Percentiles rank a stretch among this genome's conserved stretches.
These are phyloP conservation scores for Sphenodon punctatus DNA, from an alignment of 2,797 vertebrate genomes.

Conservation along the genomic window DNA sequence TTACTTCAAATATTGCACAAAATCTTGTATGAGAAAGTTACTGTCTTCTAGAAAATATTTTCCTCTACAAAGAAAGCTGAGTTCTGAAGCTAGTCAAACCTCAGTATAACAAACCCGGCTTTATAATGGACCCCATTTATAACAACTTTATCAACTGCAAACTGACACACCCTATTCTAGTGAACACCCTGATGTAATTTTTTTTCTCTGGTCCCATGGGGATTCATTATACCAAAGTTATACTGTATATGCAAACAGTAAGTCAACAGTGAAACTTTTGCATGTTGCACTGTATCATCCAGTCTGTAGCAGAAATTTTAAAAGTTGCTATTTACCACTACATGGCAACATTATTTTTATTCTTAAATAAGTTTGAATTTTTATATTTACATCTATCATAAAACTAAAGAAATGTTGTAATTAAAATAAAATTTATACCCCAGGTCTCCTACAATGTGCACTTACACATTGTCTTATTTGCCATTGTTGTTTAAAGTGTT, in stretches of 20 bases:
- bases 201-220: no score
- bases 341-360: constrained; percentile 33
- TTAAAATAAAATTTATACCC: constrained; percentile 8
- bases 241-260: not conserved
- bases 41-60: not conserved
- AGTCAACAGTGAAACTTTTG: constrained; percentile 14
- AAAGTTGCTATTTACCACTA: not conserved
- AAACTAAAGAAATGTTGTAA: not conserved
- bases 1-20: not conserved
- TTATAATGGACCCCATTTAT: no score
- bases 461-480: constrained; percentile 18
- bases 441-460: constrained; percentile 17
- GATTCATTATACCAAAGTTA: no score
- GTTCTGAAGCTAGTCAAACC: not conserved
- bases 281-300: constrained; percentile 6
- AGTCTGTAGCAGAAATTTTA: constrained; percentile 14
- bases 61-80: not conserved
- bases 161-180: no score
- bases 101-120: not conserved
- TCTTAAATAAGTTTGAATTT: constrained; percentile 61
- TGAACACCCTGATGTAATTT: no score
- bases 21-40: not conserved
- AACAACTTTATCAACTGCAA: no score
- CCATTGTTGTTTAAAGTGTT: constrained; percentile 63
- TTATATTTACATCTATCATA: constrained; percentile 57